A percentile compares a stretch with the other conserved stretches of the same genome.
phyloP scores from a whole-genome alignment of 2,888 invertebrate genomes.

The Trichogramma dendrolimi region DNA sequence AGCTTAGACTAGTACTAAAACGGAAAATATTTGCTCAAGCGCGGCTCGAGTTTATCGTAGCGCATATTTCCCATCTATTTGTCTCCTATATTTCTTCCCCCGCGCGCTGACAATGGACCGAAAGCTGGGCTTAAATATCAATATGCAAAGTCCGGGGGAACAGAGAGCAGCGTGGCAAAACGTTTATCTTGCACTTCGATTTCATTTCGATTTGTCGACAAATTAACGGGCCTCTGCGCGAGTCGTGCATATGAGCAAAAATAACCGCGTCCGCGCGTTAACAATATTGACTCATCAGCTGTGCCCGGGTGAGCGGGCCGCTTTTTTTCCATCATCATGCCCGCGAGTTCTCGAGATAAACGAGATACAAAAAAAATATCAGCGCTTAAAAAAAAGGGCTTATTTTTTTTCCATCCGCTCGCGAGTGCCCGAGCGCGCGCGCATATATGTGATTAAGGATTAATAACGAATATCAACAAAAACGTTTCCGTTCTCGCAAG shows the following conservation, averaged over 20 bases:
- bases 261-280: conserved; percentile 16
- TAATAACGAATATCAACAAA: conserved; percentile 50
- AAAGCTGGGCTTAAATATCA: conserved; percentile 47
- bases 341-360: no score
- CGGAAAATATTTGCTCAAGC: conserved; percentile 24
- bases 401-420: conserved; percentile 29
- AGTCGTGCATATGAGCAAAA: conserved; percentile 24
- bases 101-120: conserved; percentile 31
- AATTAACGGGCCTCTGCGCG: conserved; percentile 38
- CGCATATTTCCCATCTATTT: conserved; percentile 23
- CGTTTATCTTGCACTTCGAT: conserved; percentile 51
- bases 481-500: conserved; percentile 20
- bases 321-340: no score
- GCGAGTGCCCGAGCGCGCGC: conserved; percentile 24
- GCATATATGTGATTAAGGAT: conserved; percentile 46
- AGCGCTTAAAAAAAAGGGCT: conserved; percentile 18
- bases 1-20: neutral
- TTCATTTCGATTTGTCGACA: conserved; percentile 51
- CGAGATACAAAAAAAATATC: neutral
- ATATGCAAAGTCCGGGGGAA: conserved; percentile 45
- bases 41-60: conserved; percentile 20
- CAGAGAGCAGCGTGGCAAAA: conserved; percentile 29
- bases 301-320: no score
- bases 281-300: conserved; percentile 30
- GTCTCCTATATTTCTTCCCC: conserved; percentile 6